Conservation (phyloP, 1,140 invertebrate species). For the Plodia interpunctella region DNA sequence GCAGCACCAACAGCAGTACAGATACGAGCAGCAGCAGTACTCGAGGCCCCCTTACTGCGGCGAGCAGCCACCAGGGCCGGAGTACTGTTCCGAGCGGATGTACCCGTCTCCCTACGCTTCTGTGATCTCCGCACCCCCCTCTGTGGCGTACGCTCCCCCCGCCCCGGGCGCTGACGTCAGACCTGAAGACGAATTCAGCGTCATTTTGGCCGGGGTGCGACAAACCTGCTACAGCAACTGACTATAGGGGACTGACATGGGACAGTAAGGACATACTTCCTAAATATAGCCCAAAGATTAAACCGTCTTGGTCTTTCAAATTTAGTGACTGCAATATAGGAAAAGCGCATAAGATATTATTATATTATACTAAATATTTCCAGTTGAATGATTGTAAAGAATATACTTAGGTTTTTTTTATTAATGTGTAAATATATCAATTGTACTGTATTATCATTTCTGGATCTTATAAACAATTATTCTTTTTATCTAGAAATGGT, state of each 20-base stretch:
- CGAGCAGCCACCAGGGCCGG: slow-evolving; percentile 52
- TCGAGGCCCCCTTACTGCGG: slow-evolving; percentile 53
- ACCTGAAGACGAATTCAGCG: slow-evolving; percentile 89
- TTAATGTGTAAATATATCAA: background rate
- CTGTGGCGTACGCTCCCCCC: slow-evolving; percentile 43
- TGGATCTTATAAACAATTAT: background rate
- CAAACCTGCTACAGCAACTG: slow-evolving; percentile 92
- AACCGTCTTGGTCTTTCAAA: slow-evolving; percentile 18
- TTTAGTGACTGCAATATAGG: slow-evolving; percentile 20
- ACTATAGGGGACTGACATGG: slow-evolving; percentile 45
- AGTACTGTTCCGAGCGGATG: slow-evolving; percentile 77
- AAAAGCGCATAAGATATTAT: slow-evolving; percentile 4
- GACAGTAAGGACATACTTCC: slow-evolving; percentile 35
- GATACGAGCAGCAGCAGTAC: slow-evolving; percentile 62
- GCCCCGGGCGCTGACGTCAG: slow-evolving; percentile 78
- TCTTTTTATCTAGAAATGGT: background rate
- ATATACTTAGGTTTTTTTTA: slow-evolving; percentile 12
- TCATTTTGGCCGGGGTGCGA: slow-evolving; percentile 88
- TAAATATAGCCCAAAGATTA: slow-evolving; percentile 61
- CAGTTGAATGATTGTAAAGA: slow-evolving; percentile 7
- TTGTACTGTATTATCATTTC: slow-evolving; percentile 10
- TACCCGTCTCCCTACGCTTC: slow-evolving; percentile 63
- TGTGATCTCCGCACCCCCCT: slow-evolving; percentile 55
- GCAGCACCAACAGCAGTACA: slow-evolving; percentile 55
- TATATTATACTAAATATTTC: slow-evolving; percentile 9